A percentile compares a stretch with the other conserved stretches of the same genome.
These are phyloP conservation scores for Melanaphis sacchari DNA, from an alignment of 1,140 invertebrate species.

Conservation along the genomic window DNA sequence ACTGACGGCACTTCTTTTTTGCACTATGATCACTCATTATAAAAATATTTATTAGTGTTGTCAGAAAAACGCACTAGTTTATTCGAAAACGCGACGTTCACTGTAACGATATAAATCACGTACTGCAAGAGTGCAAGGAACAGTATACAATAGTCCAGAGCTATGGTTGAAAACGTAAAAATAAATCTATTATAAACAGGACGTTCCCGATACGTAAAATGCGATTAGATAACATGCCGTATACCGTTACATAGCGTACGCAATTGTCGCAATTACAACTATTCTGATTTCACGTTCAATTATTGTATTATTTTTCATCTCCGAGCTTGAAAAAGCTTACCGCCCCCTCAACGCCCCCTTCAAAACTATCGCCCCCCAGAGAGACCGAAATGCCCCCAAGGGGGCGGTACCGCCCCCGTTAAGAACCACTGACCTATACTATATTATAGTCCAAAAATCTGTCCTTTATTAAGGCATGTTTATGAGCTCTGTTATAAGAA, in stretches of 20 bases:
- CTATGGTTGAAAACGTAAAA: not conserved
- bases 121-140: constrained; percentile 19
- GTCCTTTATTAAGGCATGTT: not conserved
- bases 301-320: not conserved
- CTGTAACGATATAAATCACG: not conserved
- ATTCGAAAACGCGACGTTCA: not conserved
- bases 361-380: not conserved
- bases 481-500: not conserved
- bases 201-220: constrained; percentile 11
- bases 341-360: not conserved
- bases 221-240: not conserved
- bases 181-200: constrained; percentile 6
- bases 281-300: not conserved
- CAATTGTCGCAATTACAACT: not conserved
- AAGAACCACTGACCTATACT: not conserved
- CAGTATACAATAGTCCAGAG: not conserved
- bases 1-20: not conserved
- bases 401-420: not conserved
- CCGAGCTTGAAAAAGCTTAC: not conserved
- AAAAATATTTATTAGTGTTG: not conserved
- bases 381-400: not conserved
- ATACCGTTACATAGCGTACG: not conserved
- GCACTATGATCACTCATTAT: not conserved
- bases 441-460: not conserved
- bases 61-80: not conserved